Base-by-base conservation (phyloP, 2,797 vertebrate species). In the Steatocranus sp. region DNA sequence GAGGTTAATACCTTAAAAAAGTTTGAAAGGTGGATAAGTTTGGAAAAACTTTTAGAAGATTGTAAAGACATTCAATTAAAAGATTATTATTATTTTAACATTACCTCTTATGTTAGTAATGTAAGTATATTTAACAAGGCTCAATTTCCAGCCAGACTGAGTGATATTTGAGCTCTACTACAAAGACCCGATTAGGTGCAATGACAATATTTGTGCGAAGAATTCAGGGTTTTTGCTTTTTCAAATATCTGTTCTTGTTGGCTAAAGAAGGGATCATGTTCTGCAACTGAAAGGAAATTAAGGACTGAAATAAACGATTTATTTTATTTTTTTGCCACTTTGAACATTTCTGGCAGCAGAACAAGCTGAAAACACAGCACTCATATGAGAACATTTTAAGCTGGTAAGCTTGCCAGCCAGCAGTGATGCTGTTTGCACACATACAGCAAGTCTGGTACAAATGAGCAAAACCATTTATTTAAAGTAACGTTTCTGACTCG, bases 401-500 rank as follows among this genome's bases (percentile, higher is more conserved):
- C 56, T 0, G 18, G 7, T 7, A 63, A 36, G 18, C 58, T 63
- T 63, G 5, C 34, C 61, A 43, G 38, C 66, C 66, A 18, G 23
- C 23, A 46, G 38, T 2, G 25, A 27, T 10, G 14, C 23, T 70
- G 25, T 18, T 27, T 46, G 23, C 14, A 18, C 9, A 7, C 9
- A 18, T 18, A 25, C 23, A 70, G 66, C 23, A 43, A 6, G 3
- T 68, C 38, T 43, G 14, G 20, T 68, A 27, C 23, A 70, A 38
- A 70, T 0, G 12, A 70, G 23, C 41, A 46, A 70, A 27, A 70
- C 23, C 1, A 7, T 43, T 18, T 46, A 70, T 70, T 70, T 48
- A 0, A 46, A 70, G 0, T 18, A 46, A 27, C 3, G 3, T 48
- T 73, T 48, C 41, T 73, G 25, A 18, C 23, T 46, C 3, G 54